Conservation (phyloP, 1,140 invertebrate genomes). For the Scaptomyza montana region DNA sequence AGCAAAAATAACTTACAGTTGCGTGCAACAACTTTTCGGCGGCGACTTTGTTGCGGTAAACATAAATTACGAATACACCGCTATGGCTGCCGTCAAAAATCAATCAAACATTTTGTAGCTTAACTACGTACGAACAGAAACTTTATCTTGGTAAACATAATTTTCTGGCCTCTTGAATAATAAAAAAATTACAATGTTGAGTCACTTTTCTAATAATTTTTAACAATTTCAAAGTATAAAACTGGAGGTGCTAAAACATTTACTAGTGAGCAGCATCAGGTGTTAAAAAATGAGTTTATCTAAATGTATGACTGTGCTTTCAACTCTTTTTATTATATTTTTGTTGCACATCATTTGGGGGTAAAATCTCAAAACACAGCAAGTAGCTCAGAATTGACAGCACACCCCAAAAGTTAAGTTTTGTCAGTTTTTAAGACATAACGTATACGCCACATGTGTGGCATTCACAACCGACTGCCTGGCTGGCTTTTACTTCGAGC, state of each 20-base stretch:
- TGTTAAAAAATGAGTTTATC: background rate
- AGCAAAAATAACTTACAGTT: conserved; percentile 26
- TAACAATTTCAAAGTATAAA: background rate
- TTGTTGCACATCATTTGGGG: conserved; percentile 16
- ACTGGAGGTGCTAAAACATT: background rate
- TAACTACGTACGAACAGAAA: background rate
- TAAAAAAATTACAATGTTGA: background rate
- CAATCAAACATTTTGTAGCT: conserved; percentile 25
- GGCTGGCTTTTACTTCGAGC: background rate
- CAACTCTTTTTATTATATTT: conserved; percentile 5
- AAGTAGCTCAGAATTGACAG: conserved; percentile 23
- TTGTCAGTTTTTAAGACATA: conserved; percentile 37
- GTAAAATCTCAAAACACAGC: conserved; percentile 13
- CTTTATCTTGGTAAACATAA: no score
- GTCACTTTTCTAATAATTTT: background rate
- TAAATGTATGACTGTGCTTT: background rate
- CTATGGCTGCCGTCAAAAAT: conserved; percentile 17
- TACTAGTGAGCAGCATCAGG: conserved; percentile 21
- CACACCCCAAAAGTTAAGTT: conserved; percentile 37
- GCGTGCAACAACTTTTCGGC: background rate
- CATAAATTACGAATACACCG: conserved; percentile 45
- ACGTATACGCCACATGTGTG: conserved; percentile 41
- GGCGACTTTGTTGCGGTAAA: conserved; percentile 26
- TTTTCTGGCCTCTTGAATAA: background rate
- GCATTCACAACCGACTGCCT: no score